Base-by-base conservation (phyloP, 2,888 invertebrate genomes). In the Dasypolia templi region DNA sequence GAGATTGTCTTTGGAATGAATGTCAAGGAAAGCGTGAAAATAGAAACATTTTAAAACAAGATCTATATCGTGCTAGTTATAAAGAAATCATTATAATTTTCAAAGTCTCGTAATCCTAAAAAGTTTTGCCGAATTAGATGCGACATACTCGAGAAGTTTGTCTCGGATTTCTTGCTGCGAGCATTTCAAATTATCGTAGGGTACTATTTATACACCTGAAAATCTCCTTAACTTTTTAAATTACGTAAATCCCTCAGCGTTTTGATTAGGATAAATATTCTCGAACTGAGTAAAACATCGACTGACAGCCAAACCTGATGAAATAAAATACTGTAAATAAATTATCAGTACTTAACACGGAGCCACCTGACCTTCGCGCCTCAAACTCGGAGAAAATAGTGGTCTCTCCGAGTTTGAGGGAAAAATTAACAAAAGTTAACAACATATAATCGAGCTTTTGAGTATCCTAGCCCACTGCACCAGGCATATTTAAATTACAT, bases 1-100 rank as follows among this genome's bases (percentile, higher is more conserved):
- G n/a, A n/a, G n/a, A n/a, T n/a, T n/a, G n/a, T n/a, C n/a, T n/a
- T n/a, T n/a, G n/a, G n/a, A n/a, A n/a, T n/a, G n/a, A n/a, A n/a
- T n/a, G n/a, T n/a, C n/a, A n/a, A 53, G 44, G 14, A 46, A 73
- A 44, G 14, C 39, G 26, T 42, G 32, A 63, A 72, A 64, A n/a
- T 51, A 63, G 49, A 44, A 72, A 29, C n/a, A 59, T 79, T 77
- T 76, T 71, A 55, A 62, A 76, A 56, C 39, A 72, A 72, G 55
- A 79, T 49, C 72, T 42, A 79, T 61, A 78, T 29, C 26, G 49
- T 19, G 35, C 42, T 73, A 73, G 39, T 77, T 80, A 22, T 53
- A 26, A 64, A 74, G 74, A 64, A 53, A 73, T 73, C 53, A 59
- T 77, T 64, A 80, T 51, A 79, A 77, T 73, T 73, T 59, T 22